These are phyloP conservation scores for Rhopalosiphum maidis DNA, from an alignment of 1,140 invertebrate species.

Conservation along the genomic window DNA sequence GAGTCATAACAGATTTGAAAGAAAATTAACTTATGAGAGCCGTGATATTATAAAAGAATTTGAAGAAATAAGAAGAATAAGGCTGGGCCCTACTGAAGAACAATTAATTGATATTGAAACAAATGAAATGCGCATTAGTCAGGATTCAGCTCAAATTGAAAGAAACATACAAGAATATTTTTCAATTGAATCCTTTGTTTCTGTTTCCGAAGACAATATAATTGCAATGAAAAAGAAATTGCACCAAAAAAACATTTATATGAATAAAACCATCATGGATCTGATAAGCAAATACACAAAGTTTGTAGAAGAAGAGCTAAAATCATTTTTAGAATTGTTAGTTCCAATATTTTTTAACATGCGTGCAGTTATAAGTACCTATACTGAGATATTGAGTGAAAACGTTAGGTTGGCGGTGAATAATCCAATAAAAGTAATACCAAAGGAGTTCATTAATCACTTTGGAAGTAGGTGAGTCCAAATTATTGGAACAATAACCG, in stretches of 20 bases:
- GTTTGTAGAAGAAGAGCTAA: neutral
- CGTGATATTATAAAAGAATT: neutral
- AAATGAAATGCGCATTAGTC: neutral
- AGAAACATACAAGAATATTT: neutral
- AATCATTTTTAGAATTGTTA: neutral
- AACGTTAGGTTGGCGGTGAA: neutral
- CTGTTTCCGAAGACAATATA: neutral
- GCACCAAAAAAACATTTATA: neutral
- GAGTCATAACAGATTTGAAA: neutral
- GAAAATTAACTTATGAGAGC: neutral
- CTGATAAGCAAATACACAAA: neutral
- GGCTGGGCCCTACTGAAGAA: neutral
- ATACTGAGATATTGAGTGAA: neutral
- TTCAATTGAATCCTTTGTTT: neutral
- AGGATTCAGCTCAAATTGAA: neutral
- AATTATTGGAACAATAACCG: neutral
- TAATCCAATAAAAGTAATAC: neutral
- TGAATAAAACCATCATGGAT: neutral
- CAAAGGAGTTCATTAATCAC: neutral
- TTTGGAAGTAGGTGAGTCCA: neutral
- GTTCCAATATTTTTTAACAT: neutral
- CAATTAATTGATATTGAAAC: neutral
- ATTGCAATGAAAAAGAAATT: neutral
- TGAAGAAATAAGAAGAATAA: neutral
- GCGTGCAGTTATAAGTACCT: neutral